Percentiles rank a stretch among this genome's conserved stretches.
phyloP scores from a whole-genome alignment of 2,797 vertebrate species.

The Balearica regulorum region DNA sequence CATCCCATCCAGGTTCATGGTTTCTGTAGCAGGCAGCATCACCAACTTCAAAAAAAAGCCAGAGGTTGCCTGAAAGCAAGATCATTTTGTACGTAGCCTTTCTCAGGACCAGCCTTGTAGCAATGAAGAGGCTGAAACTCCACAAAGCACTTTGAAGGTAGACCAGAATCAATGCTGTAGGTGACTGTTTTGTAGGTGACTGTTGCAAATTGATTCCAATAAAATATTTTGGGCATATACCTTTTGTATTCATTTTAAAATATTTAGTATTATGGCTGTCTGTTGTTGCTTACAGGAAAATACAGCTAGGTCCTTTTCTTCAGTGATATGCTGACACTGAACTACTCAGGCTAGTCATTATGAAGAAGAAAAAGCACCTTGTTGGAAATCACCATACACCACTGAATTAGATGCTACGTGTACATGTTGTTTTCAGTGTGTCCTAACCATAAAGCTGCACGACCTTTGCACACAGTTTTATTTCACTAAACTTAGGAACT shows the following conservation, averaged over 20 bases:
- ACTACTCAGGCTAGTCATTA: not conserved
- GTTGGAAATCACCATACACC: not conserved
- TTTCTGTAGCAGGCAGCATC: not conserved
- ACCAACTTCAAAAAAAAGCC: not conserved
- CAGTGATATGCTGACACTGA: rapidly evolving
- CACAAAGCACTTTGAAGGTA: not conserved
- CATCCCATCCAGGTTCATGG: not conserved
- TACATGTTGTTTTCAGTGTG: not conserved
- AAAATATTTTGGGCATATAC: not conserved
- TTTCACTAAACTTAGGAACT: not conserved
- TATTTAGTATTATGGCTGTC: not conserved
- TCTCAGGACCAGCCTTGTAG: not conserved
- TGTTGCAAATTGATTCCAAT: not conserved
- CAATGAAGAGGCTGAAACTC: not conserved
- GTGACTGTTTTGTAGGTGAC: not conserved
- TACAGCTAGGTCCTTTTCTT: not conserved
- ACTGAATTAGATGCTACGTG: not conserved
- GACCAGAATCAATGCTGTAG: not conserved
- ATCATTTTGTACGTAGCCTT: not conserved
- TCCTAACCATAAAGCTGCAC: not conserved
- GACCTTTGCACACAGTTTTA: not conserved
- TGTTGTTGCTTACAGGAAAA: not conserved
- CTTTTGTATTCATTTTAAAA: not conserved
- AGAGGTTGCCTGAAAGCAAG: not conserved
- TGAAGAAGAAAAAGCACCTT: not conserved